Percentiles rank a stretch among this genome's conserved stretches.
These are phyloP conservation scores for Epistrophella euchroma DNA, from an alignment of 2,888 invertebrate genomes.

Conservation along the genomic window DNA sequence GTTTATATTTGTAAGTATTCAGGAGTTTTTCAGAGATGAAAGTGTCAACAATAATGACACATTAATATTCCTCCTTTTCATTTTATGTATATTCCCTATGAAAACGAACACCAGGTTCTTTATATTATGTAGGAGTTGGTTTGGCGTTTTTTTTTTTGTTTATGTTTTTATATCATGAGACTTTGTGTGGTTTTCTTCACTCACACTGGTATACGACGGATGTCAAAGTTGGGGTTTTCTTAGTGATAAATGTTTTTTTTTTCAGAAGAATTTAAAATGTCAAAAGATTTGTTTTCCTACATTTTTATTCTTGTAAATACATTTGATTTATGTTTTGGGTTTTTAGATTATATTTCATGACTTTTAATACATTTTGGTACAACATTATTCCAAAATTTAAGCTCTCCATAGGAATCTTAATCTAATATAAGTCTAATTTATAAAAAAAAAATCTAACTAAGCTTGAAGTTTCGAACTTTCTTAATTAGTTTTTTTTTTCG, in stretches of 20 bases:
- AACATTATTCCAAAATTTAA: too few species aligned
- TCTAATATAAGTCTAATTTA: too few species aligned
- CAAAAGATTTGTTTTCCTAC: not conserved
- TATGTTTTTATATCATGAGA: not conserved
- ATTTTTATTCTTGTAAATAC: not conserved
- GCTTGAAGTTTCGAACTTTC: too few species aligned
- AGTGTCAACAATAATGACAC: slow-evolving; percentile 61
- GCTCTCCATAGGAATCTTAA: too few species aligned
- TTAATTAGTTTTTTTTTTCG: too few species aligned
- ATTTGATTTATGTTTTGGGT: not conserved
- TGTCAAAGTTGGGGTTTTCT: slow-evolving; percentile 58
- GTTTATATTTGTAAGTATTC: not conserved
- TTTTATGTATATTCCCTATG: slow-evolving; percentile 35
- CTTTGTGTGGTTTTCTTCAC: slow-evolving; percentile 16
- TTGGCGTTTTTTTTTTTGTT: slow-evolving; percentile 3
- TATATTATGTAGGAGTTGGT: slow-evolving; percentile 31
- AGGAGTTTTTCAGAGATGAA: slow-evolving; percentile 27
- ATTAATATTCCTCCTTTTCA: slow-evolving; percentile 61
- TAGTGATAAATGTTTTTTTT: slow-evolving; percentile 1
- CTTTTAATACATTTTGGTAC: too few species aligned
- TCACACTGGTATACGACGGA: slow-evolving; percentile 54
- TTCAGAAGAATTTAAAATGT: not conserved
- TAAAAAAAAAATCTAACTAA: too few species aligned
- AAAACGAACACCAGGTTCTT: slow-evolving; percentile 6
- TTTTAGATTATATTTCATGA: too few species aligned